phyloP scores from a whole-genome alignment of 2,888 invertebrate species.

The Crossocerus cetratus region DNA sequence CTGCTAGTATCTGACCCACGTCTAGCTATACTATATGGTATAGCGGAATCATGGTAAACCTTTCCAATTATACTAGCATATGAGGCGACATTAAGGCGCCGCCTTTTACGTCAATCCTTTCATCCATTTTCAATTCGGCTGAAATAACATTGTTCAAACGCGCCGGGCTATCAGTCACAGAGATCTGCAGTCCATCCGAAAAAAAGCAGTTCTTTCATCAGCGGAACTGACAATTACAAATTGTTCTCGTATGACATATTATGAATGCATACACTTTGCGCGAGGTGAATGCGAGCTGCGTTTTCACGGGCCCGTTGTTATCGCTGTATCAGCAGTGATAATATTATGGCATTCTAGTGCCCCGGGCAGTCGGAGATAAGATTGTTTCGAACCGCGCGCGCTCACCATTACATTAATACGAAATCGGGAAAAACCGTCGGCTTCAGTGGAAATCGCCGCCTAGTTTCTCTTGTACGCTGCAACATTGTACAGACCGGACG shows the following conservation, averaged over 20 bases:
- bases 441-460: too few species aligned
- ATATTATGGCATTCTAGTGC: background rate
- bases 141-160: slow-evolving; percentile 23
- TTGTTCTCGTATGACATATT: background rate
- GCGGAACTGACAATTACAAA: too few species aligned
- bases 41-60: slow-evolving; percentile 12
- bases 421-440: too few species aligned
- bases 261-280: background rate
- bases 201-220: too few species aligned
- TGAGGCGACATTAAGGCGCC: slow-evolving; percentile 33
- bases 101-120: slow-evolving; percentile 24
- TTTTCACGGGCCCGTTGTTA: background rate
- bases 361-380: slow-evolving; percentile 14
- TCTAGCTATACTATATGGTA: background rate
- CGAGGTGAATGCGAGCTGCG: background rate
- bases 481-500: too few species aligned
- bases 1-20: background rate
- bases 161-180: background rate
- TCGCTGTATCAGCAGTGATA: slow-evolving; percentile 18
- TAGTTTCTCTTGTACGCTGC: too few species aligned
- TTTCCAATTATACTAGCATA: slow-evolving; percentile 27
- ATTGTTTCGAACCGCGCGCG: background rate
- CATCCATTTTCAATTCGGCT: slow-evolving; percentile 39
- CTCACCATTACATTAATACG: background rate
- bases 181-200: too few species aligned